phyloP scores from a whole-genome alignment of 2,888 invertebrate genomes.

The Macrosiphum euphorbiae region DNA sequence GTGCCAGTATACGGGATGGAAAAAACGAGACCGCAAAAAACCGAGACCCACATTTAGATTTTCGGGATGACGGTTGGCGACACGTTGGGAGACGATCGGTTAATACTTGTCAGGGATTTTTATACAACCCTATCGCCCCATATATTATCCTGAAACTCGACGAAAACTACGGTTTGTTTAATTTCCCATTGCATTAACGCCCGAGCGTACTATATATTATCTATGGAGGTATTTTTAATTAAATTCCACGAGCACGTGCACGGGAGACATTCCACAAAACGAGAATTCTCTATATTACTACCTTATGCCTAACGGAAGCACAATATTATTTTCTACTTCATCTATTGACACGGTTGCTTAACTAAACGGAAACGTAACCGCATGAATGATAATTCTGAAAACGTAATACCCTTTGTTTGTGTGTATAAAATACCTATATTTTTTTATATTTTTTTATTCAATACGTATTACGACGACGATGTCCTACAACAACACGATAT shows the following conservation, averaged over 20 bases:
- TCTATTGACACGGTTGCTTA: neutral
- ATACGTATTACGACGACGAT: neutral
- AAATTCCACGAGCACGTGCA: slow-evolving; percentile 41
- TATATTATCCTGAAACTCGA: neutral
- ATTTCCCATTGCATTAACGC: neutral
- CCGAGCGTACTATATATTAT: neutral
- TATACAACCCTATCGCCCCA: neutral
- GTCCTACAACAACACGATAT: neutral
- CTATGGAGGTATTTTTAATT: slow-evolving; percentile 43
- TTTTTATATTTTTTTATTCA: neutral
- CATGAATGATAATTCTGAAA: slow-evolving; percentile 18
- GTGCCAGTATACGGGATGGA: neutral
- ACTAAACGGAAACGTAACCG: neutral
- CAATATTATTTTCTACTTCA: slow-evolving; percentile 8
- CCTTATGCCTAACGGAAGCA: neutral
- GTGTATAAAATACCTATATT: neutral
- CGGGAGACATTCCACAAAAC: slow-evolving; percentile 5
- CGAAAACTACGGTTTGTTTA: neutral
- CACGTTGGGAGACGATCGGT: neutral
- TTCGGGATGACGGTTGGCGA: neutral
- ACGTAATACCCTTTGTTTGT: neutral
- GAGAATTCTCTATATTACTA: neutral
- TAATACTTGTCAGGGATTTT: neutral
- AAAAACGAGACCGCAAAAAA: neutral
- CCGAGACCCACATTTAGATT: neutral